Evolutionary conservation across 2,113 vertebrate species (phyloP).

Genomic region (Pangasianodon gigas): DNA sequence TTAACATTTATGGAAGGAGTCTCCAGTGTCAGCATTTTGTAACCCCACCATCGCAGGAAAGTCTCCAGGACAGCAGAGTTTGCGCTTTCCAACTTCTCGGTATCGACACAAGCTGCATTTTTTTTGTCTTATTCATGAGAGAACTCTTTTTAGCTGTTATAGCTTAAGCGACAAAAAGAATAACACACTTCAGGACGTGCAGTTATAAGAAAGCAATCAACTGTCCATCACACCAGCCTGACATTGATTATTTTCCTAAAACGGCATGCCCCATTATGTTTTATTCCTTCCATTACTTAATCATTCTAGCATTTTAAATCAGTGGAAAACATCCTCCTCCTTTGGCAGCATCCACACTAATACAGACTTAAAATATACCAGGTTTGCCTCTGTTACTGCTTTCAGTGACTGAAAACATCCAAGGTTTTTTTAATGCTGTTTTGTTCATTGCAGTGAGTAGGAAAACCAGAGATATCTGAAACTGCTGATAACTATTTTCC

Average conservation of each 20-base stretch:
- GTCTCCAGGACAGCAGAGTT: neutral
- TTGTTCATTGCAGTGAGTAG: too few species aligned
- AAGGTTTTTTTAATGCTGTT: neutral
- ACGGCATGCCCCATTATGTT: neutral
- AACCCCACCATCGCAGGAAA: neutral
- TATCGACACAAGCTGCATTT: neutral
- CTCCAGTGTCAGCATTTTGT: neutral
- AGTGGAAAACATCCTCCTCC: neutral
- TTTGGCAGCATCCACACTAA: neutral
- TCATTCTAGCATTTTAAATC: neutral
- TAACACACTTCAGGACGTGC: neutral
- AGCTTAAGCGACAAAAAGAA: neutral
- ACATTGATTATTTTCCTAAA: neutral
- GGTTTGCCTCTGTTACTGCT: neutral
- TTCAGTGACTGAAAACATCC: neutral
- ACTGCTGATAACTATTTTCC: neutral
- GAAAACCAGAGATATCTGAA: neutral
- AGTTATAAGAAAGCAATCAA: neutral
- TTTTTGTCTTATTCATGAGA: neutral
- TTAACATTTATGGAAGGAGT: neutral
- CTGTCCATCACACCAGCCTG: neutral
- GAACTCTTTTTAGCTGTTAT: neutral
- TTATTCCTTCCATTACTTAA: neutral
- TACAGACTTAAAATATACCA: neutral
- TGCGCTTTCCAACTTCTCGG: neutral